A percentile compares a stretch with the other conserved stretches of the same genome.
phyloP scores from a whole-genome alignment of 2,888 invertebrate genomes.

The Dichetophora obliterata region DNA sequence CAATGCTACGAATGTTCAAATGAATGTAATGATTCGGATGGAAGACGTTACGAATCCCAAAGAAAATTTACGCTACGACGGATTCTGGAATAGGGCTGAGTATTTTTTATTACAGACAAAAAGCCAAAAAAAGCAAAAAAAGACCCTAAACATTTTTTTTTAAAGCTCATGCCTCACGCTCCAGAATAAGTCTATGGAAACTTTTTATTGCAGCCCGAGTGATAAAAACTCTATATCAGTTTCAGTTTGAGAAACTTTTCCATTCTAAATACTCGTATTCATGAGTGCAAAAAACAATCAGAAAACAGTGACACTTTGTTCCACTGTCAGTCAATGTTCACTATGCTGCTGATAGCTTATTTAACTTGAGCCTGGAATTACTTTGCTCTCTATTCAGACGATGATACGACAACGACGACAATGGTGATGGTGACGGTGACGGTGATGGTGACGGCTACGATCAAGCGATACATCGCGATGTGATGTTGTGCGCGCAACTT shows the following conservation, averaged over 20 bases:
- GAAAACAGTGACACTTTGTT: constrained; percentile 13
- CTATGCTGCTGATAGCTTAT: constrained; percentile 64
- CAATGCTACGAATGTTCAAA: too few relatives aligned
- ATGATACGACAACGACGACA: constrained; percentile 24
- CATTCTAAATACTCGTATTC: neutral
- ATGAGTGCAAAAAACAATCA: neutral
- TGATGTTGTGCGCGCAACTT: constrained; percentile 49
- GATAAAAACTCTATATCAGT: neutral
- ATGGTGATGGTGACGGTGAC: constrained; percentile 29
- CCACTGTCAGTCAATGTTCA: constrained; percentile 27
- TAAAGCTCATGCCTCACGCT: too few relatives aligned
- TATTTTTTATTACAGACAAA: too few relatives aligned
- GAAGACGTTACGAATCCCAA: too few relatives aligned
- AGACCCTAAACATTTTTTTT: too few relatives aligned
- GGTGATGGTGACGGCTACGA: constrained; percentile 42
- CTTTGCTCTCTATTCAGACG: constrained; percentile 43
- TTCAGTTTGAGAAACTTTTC: neutral
- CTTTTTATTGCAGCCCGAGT: too few relatives aligned
- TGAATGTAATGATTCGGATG: too few relatives aligned
- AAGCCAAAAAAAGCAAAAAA: too few relatives aligned
- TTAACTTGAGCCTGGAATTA: constrained; percentile 56
- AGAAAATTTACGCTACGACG: too few relatives aligned
- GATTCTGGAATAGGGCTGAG: too few relatives aligned
- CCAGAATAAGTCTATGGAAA: too few relatives aligned
- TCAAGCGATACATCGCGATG: constrained; percentile 47